Conservation (phyloP, 2,113 vertebrate genomes). For the Gavia stellata region DNA sequence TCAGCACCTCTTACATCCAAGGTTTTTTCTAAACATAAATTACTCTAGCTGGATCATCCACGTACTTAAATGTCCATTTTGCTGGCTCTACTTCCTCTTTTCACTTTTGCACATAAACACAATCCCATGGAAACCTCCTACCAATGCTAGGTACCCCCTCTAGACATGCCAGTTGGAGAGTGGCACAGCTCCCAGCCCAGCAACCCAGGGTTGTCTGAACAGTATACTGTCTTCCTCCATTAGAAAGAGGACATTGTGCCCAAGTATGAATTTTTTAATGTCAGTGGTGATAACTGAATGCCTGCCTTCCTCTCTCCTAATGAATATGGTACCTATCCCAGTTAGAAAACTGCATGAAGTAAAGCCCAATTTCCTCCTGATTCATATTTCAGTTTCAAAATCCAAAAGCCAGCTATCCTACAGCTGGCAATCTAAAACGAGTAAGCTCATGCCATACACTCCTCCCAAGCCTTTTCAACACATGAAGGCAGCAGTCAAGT, state of each 20-base stretch:
- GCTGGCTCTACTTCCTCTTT: background rate
- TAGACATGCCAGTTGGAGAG: background rate
- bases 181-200: background rate
- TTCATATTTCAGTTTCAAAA: background rate
- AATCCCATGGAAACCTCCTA: background rate
- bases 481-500: background rate
- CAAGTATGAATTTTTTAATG: background rate
- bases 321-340: background rate
- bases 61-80: background rate
- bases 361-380: background rate
- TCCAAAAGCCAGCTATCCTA: background rate
- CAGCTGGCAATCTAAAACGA: background rate
- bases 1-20: background rate
- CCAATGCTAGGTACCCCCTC: background rate
- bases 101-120: background rate
- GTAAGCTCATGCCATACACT: background rate
- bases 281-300: background rate
- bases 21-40: background rate
- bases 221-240: background rate
- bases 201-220: background rate
- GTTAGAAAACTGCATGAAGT: background rate
- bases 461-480: background rate
- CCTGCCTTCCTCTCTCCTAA: background rate
- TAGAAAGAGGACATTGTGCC: background rate
- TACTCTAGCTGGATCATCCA: background rate